Conservation (phyloP, 2,888 invertebrate species). For the Drosophila mimica region DNA sequence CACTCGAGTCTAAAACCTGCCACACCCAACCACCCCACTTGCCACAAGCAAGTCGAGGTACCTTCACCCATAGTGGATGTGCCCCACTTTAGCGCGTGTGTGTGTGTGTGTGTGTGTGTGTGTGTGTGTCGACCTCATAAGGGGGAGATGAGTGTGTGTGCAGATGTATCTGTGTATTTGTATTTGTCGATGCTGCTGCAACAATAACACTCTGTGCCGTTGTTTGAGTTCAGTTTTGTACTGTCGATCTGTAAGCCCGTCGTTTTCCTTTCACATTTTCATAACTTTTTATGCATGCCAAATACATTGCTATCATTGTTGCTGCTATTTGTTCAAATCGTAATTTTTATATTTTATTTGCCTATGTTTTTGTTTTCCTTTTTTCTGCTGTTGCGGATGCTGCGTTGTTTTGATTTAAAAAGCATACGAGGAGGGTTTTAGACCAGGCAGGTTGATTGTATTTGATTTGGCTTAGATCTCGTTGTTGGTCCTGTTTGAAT, state of each 20-base stretch:
- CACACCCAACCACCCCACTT: constrained; percentile 41
- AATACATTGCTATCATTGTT: constrained; percentile 38
- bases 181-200: constrained; percentile 31
- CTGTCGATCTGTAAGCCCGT: constrained; percentile 29
- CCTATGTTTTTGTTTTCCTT: constrained; percentile 36
- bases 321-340: constrained; percentile 48
- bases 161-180: constrained; percentile 16
- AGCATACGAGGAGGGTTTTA: not conserved
- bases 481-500: not conserved
- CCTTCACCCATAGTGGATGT: constrained; percentile 5
- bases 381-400: constrained; percentile 18
- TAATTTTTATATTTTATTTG: constrained; percentile 66
- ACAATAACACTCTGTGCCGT: constrained; percentile 45
- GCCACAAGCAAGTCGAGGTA: constrained; percentile 28
- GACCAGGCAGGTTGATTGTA: constrained; percentile 17
- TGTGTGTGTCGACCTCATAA: not conserved
- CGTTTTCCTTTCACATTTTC: constrained; percentile 59
- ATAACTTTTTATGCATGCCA: constrained; percentile 68
- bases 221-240: constrained; percentile 13
- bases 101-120: not conserved
- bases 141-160: not conserved
- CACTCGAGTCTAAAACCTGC: constrained; percentile 44
- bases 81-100: not conserved
- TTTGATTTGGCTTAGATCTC: not conserved
- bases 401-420: constrained; percentile 30